A percentile compares a stretch with the other conserved stretches of the same genome.
Evolutionary conservation across 2,888 invertebrate genomes (phyloP).

Genomic region (Helicoverpa assulta): DNA sequence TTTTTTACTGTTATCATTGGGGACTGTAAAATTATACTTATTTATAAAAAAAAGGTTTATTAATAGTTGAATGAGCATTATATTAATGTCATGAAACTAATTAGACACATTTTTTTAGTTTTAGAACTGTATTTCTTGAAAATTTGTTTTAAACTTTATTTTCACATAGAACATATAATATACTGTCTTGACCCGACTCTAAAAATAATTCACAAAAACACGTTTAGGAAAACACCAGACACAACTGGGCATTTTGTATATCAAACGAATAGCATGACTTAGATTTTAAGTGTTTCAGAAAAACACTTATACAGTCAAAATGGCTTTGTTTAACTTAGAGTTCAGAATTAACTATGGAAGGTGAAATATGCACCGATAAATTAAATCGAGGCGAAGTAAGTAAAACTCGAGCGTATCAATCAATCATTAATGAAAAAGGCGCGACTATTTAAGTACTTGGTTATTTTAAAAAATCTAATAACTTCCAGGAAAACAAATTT

Average conservation of each 20-base stretch:
- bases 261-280: conserved; percentile 15
- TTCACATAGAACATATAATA: too few relatives aligned
- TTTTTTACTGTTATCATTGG: conserved; percentile 10
- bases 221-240: too few relatives aligned
- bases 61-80: background rate
- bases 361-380: conserved; percentile 56
- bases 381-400: conserved; percentile 25
- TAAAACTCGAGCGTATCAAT: conserved; percentile 9
- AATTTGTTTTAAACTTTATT: too few relatives aligned
- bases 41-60: background rate
- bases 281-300: conserved; percentile 27
- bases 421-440: conserved; percentile 9
- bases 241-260: background rate
- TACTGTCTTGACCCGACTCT: too few relatives aligned
- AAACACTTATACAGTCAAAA: conserved; percentile 24
- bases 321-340: conserved; percentile 44
- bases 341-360: conserved; percentile 40
- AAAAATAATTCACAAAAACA: too few relatives aligned
- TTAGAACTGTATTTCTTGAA: too few relatives aligned
- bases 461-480: background rate
- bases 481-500: background rate
- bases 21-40: conserved; percentile 13
- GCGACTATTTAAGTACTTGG: background rate
- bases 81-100: background rate
- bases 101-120: too few relatives aligned